Evolutionary conservation across 1,140 invertebrate genomes (phyloP), one percentile per base, ranked within the genome.

Genomic region (Tetraneura akinire): DNA sequence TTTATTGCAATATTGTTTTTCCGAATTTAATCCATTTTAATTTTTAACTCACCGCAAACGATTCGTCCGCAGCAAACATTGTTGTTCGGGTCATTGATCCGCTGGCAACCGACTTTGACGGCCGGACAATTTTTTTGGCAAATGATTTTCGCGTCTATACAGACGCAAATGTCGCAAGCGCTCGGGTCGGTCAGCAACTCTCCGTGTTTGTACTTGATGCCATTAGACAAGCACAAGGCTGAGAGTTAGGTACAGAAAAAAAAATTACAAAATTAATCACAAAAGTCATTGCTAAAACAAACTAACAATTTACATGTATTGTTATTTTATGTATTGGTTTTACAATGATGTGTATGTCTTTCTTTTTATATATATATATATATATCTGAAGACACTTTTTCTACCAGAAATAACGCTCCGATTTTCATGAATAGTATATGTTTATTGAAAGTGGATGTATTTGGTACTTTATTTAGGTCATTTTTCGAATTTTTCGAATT

Each of bases 71-170:
- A 89, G 81, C 89, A 89, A 37, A 80, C 70, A 1, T 78, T 83
- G 80, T 81, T 83, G 81, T 78, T 85, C 81, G 74, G 85, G 53
- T 85, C 83, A 29, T 82, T 83, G n/a, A 87, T 82, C 80, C 85
- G 84, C n/a, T 83, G 81, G 82, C 88, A 90, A 29, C 87, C 88
- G 32, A 85, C 83, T 80, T 86, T 87, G 21, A 87, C 83, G 0
- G 85, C 84, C 37, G 88, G 85, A 83, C 89, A 90, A 82, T 87
- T 87, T 80, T 87, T 83, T 57, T 88, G 87, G 80, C 89, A 90
- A 1, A 88, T 83, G 62, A 89, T 85, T 81, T 88, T 84, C 2
- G 88, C 88, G 80, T 88, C 87, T 82, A 88, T 88, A 81, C 89
- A 90, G 21, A 88, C 85, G 82, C 89, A 90, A 26, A 87, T 84